Evolutionary conservation across 2,888 invertebrate species (phyloP).

Genomic region (Stenchaetothrips biformis): DNA sequence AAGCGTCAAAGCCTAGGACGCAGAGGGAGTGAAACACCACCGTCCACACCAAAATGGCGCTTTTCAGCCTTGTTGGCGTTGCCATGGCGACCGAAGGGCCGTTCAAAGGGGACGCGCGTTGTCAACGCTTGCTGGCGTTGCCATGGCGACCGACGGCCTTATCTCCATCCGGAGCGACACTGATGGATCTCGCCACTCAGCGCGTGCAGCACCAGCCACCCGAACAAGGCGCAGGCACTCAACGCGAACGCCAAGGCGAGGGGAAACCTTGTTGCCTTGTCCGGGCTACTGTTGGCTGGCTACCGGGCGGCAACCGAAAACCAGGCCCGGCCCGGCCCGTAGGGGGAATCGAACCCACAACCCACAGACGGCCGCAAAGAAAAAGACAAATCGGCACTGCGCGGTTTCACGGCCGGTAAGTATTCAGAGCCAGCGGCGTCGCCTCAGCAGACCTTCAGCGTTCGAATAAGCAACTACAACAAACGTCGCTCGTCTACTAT

Average conservation of each 20-base stretch:
- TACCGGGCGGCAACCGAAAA: not conserved
- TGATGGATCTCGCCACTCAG: conserved; percentile 4
- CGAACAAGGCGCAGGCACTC: too few species aligned
- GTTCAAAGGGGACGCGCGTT: not conserved
- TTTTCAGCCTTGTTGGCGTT: not conserved
- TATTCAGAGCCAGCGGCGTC: too few species aligned
- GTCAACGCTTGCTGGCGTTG: not conserved
- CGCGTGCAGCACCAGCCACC: not conserved
- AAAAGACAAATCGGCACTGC: too few species aligned
- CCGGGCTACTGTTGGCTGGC: not conserved
- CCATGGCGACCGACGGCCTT: not conserved
- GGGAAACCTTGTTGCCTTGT: not conserved
- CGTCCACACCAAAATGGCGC: too few species aligned
- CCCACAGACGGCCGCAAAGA: too few species aligned
- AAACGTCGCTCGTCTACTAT: too few species aligned
- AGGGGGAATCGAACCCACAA: not conserved
- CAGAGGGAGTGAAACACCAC: too few species aligned
- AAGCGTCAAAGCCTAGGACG: too few species aligned
- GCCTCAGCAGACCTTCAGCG: too few species aligned
- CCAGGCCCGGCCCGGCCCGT: not conserved
- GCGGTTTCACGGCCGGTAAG: too few species aligned
- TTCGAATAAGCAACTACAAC: not conserved
- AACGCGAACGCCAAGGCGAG: too few species aligned
- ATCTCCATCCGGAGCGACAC: not conserved
- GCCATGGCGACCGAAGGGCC: not conserved